Evolutionary conservation across 1,140 invertebrate species (phyloP).

Genomic region (Drosophila micromelanica): DNA sequence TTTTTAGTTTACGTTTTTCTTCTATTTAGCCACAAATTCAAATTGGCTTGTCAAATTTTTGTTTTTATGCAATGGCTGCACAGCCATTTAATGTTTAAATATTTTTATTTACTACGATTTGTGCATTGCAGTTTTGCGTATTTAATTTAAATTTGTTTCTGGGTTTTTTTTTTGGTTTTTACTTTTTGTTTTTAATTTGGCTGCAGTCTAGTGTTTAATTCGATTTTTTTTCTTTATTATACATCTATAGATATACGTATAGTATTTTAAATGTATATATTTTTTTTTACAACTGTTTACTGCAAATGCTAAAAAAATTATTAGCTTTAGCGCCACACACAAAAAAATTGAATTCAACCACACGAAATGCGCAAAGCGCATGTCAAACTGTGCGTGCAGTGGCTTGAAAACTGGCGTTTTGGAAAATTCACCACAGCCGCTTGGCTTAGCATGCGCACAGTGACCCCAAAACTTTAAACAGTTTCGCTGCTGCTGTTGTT

Average conservation of each 20-base stretch:
- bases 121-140: slow-evolving; percentile 68
- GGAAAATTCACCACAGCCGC: slow-evolving; percentile 15
- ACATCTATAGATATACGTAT: slow-evolving; percentile 34
- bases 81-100: slow-evolving; percentile 55
- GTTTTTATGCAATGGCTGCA: slow-evolving; percentile 52
- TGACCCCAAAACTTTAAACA: slow-evolving; percentile 21
- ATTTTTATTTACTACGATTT: slow-evolving; percentile 67
- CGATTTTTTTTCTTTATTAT: slow-evolving; percentile 51
- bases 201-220: slow-evolving; percentile 77
- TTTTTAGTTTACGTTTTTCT: slow-evolving; percentile 6
- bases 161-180: slow-evolving; percentile 41
- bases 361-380: slow-evolving; percentile 30
- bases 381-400: slow-evolving; percentile 4
- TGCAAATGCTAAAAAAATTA: slow-evolving; percentile 76
- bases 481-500: slow-evolving; percentile 14
- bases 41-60: slow-evolving; percentile 59
- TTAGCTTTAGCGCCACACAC: slow-evolving; percentile 54
- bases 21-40: slow-evolving; percentile 60
- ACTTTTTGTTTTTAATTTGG: slow-evolving; percentile 65
- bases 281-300: slow-evolving; percentile 54
- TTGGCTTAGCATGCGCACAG: slow-evolving; percentile 14
- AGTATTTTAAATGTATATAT: slow-evolving; percentile 41
- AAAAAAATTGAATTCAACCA: slow-evolving; percentile 43
- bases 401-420: background rate
- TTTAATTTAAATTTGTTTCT: slow-evolving; percentile 17